These are phyloP conservation scores for Sebastolobus altivelis DNA, from an alignment of 2,797 vertebrate genomes.

Conservation along the genomic window DNA sequence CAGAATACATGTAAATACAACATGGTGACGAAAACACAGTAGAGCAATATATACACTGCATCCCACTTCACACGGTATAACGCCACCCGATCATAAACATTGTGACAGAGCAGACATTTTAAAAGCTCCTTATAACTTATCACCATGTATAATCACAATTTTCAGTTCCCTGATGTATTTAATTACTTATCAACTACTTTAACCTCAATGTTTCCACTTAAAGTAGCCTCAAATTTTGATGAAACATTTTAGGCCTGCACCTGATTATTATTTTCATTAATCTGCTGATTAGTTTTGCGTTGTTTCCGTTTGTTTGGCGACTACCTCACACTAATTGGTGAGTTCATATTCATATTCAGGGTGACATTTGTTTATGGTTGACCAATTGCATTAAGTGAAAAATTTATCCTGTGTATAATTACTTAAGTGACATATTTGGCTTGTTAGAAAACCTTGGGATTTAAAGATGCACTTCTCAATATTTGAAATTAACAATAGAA, in stretches of 20 bases:
- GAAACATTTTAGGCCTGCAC: neutral
- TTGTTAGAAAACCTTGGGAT: too few relatives aligned
- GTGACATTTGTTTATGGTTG: too few relatives aligned
- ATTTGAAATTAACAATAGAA: too few relatives aligned
- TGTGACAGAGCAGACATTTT: conserved; percentile 13
- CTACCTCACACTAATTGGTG: too few relatives aligned
- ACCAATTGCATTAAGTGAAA: too few relatives aligned
- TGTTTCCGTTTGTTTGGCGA: too few relatives aligned
- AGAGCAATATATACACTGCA: neutral
- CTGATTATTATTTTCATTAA: neutral
- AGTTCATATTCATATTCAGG: too few relatives aligned
- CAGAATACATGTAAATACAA: conserved; percentile 43
- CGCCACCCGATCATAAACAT: conserved; percentile 15
- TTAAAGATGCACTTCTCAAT: too few relatives aligned
- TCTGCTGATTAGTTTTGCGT: too few relatives aligned
- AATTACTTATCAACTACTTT: neutral
- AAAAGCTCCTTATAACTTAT: neutral
- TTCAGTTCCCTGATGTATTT: neutral
- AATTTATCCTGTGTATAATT: too few relatives aligned
- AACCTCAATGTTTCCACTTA: neutral
- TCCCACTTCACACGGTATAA: conserved; percentile 12
- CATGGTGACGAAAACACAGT: conserved; percentile 41
- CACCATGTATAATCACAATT: neutral
- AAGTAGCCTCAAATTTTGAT: neutral
- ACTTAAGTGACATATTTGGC: too few relatives aligned